Base-by-base conservation (phyloP, 2,888 invertebrate species). In the Peribatodes rhomboidaria region DNA sequence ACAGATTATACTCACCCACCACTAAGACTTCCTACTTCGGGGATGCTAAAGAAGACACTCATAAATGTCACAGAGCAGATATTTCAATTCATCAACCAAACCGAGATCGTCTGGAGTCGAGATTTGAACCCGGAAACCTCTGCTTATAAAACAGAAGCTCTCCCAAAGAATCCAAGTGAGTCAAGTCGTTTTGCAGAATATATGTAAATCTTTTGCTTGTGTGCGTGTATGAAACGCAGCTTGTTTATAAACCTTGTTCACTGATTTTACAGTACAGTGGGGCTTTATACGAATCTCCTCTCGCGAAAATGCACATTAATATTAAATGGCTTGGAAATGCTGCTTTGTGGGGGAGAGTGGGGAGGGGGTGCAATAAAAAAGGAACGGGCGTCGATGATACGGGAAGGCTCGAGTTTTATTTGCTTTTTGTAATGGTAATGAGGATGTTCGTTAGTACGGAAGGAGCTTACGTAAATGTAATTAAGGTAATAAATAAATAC, bases 271-370 rank as follows among this genome's bases (percentile, higher is more conserved):
- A n/a, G 18, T 61, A 33, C 33, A 56, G 50, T 84, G 84, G 87
- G 82, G 90, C 89, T 91, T 90, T 90, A 87, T 90, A 88, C 90
- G 92, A 92, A 92, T 92, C 89, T 88, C 90, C 88, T 84, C 84
- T 87, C 89, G 90, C 92, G 92, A 92, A 94, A 94, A 93, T 93
- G 93, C 93, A 93, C 94, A 94, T 94, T 94, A 94, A 94, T 94
- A 94, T 94, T 94, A 93, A 94, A 94, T 94, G 93, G 93, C 92
- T 92, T 90, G 94, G 94, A 94, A 94, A 93, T 92, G 92, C 90
- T 90, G 88, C 89, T 90, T 91, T 84, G 89, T 85, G 84, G 87
- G 70, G 73, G 83, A 35, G 56, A 74, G 79, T 75, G 78, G 81
- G 80, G 78, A 67, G 78, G 83, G 83, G 84, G 82, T 83, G 84